These are phyloP conservation scores for Anoplophora glabripennis DNA, from an alignment of 1,140 invertebrate species.

Conservation along the genomic window DNA sequence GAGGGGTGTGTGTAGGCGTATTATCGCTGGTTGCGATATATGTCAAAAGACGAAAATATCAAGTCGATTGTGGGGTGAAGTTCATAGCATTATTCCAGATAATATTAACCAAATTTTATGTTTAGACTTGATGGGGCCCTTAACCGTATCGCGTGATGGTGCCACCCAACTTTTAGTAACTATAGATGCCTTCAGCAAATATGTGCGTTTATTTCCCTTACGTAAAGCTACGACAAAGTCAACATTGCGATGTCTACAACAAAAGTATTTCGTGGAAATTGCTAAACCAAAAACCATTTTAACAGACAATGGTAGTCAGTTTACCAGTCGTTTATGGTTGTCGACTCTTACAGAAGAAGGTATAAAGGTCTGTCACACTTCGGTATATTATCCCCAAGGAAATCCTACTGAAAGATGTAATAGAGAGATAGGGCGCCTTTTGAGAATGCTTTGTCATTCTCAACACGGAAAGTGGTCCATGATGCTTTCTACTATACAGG, in stretches of 20 bases:
- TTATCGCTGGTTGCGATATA: slow-evolving; percentile 4
- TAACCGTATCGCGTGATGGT: background rate
- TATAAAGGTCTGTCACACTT: slow-evolving; percentile 2
- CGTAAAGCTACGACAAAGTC: background rate
- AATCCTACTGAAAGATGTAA: slow-evolving; percentile 4
- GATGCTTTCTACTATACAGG: slow-evolving; percentile 1
- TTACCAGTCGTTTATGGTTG: background rate
- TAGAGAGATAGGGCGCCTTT: slow-evolving; percentile 4
- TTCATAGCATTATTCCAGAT: slow-evolving; percentile 5
- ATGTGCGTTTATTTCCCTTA: background rate
- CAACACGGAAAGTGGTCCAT: slow-evolving; percentile 2
- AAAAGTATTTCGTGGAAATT: slow-evolving; percentile 3
- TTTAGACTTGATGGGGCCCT: slow-evolving; percentile 7
- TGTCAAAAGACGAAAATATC: slow-evolving; percentile 11
- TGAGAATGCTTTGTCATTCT: slow-evolving; percentile 5
- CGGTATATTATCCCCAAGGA: slow-evolving; percentile 10
- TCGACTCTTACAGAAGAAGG: background rate
- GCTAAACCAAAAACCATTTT: slow-evolving; percentile 3
- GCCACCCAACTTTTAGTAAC: slow-evolving; percentile 8
- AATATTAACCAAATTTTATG: slow-evolving; percentile 4
- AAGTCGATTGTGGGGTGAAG: background rate
- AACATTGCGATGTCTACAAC: background rate
- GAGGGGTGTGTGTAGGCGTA: background rate
- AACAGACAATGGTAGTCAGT: slow-evolving; percentile 6
- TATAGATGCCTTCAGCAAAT: slow-evolving; percentile 7